These are phyloP conservation scores for Rambutsinella grinnellia DNA, from an alignment of 2,888 invertebrate species.

Conservation along the genomic window DNA sequence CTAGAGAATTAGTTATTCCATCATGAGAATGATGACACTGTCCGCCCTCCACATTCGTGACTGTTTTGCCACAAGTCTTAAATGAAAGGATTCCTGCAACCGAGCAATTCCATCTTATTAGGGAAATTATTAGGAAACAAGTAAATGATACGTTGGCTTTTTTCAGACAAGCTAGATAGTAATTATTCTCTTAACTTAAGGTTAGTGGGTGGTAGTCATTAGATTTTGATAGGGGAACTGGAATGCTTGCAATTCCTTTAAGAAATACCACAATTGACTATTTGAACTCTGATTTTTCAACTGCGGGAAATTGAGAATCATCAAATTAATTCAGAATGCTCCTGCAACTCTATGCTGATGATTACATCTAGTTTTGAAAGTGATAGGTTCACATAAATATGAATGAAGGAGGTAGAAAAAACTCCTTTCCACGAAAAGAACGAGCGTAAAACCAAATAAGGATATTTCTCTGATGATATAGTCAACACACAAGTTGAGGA, in stretches of 20 bases:
- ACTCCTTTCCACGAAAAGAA: background rate
- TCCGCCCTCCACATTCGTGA: background rate
- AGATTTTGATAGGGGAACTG: background rate
- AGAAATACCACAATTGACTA: too few relatives aligned
- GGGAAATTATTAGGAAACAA: background rate
- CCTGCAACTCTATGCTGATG: constrained; percentile 1
- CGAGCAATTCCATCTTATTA: background rate
- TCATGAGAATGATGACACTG: background rate
- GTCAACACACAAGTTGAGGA: background rate
- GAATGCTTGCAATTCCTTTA: too few relatives aligned
- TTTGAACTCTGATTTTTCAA: background rate
- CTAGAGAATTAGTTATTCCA: background rate
- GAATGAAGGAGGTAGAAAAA: background rate
- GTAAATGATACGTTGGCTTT: background rate
- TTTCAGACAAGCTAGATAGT: background rate
- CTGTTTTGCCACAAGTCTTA: background rate
- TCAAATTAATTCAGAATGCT: constrained; percentile 24
- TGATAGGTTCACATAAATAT: background rate
- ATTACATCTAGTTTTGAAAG: background rate
- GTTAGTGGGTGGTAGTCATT: background rate
- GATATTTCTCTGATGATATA: constrained; percentile 2
- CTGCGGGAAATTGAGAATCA: background rate
- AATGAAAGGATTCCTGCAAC: too few relatives aligned
- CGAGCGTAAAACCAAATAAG: constrained; percentile 26
- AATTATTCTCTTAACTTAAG: background rate